Evolutionary conservation across 2,113 vertebrate genomes (phyloP).

Genomic region (Felis chaus): DNA sequence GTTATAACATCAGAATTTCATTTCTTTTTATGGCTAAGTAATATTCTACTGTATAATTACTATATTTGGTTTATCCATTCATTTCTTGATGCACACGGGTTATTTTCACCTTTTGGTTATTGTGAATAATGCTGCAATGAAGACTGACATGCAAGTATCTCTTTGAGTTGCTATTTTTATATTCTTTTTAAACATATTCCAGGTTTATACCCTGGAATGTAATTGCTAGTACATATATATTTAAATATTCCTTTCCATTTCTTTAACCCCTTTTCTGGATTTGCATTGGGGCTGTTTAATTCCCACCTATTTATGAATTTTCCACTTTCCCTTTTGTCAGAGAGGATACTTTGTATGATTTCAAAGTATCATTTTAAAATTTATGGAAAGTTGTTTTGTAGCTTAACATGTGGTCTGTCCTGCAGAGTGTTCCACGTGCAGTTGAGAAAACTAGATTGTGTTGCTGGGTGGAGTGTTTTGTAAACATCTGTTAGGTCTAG

Average conservation of each 20-base stretch:
- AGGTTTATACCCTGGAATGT: neutral
- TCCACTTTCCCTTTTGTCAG: neutral
- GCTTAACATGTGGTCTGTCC: neutral
- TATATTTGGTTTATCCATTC: neutral
- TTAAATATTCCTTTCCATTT: neutral
- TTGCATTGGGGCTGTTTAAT: neutral
- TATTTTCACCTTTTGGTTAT: neutral
- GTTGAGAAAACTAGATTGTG: neutral
- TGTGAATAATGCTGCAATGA: neutral
- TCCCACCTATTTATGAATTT: neutral
- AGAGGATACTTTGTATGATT: neutral
- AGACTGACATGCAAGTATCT: neutral
- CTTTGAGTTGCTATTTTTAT: neutral
- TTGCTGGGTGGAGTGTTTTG: neutral
- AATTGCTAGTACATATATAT: neutral
- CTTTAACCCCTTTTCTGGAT: neutral
- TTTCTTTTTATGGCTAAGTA: neutral
- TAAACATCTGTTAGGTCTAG: neutral
- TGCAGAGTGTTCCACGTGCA: neutral
- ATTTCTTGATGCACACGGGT: neutral
- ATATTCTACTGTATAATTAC: neutral
- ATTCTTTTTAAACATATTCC: neutral
- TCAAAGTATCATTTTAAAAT: neutral
- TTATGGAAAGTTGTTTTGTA: neutral
- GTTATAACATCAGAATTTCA: neutral